phyloP scores from a whole-genome alignment of 2,113 vertebrate species.

The Sturnira hondurensis region DNA sequence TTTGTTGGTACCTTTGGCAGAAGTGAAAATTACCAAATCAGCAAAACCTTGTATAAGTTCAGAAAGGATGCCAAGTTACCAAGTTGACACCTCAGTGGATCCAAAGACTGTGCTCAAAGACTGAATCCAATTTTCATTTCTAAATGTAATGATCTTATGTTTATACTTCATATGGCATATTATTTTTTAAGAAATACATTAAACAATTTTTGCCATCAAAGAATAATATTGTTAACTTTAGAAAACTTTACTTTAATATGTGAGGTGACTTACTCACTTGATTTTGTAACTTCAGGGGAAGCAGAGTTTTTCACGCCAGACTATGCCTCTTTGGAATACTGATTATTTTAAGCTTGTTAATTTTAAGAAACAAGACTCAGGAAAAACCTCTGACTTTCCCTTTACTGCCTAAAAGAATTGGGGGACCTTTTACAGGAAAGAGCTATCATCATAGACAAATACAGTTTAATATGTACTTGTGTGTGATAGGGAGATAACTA shows the following conservation, averaged over 20 bases:
- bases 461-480: neutral
- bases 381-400: neutral
- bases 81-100: neutral
- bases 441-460: neutral
- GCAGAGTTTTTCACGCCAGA: neutral
- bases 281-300: neutral
- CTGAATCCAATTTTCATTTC: neutral
- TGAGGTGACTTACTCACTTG: neutral
- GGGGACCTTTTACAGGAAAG: neutral
- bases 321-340: neutral
- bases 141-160: neutral
- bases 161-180: neutral
- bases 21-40: neutral
- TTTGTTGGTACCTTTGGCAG: neutral
- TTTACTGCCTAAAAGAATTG: neutral
- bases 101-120: neutral
- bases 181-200: neutral
- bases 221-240: neutral
- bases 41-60: neutral
- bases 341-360: neutral
- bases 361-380: neutral
- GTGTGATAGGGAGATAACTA: neutral
- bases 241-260: neutral
- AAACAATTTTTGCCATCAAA: neutral
- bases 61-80: neutral